Percentiles rank a stretch among this genome's conserved stretches.
These are phyloP conservation scores for Hypomecis atomaria DNA, from an alignment of 2,888 invertebrate genomes.

Conservation along the genomic window DNA sequence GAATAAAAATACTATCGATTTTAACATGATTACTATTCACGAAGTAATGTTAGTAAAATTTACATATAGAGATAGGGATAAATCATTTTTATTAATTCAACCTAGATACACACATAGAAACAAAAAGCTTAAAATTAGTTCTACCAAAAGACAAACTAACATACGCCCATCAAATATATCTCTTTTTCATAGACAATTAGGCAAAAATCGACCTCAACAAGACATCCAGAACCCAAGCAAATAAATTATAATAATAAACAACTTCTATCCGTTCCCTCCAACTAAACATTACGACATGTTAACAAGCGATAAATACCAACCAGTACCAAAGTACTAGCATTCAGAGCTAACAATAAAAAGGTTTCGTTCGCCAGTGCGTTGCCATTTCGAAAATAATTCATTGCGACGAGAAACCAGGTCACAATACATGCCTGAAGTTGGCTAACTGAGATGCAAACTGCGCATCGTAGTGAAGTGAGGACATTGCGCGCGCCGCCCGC, in stretches of 20 bases:
- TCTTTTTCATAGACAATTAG: no score
- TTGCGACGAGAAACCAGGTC: constrained; percentile 71
- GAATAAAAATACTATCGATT: no score
- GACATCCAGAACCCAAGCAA: neutral
- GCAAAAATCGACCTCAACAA: no score
- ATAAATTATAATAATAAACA: neutral
- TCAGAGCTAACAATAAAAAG: constrained; percentile 45
- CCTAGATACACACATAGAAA: no score
- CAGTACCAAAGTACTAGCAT: constrained; percentile 11
- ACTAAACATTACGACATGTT: neutral
- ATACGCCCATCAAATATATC: no score
- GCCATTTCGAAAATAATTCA: constrained; percentile 81
- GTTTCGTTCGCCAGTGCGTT: constrained; percentile 63
- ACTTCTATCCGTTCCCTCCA: neutral
- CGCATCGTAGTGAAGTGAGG: constrained; percentile 50
- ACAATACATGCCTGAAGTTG: constrained; percentile 51
- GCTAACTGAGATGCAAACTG: constrained; percentile 14
- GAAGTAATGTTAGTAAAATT: no score
- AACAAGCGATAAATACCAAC: constrained; percentile 5
- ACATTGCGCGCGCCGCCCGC: constrained; percentile 59
- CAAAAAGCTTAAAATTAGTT: no score
- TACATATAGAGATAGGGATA: no score
- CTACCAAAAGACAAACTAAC: no score
- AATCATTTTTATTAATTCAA: no score
- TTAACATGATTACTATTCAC: no score